A percentile compares a stretch with the other conserved stretches of the same genome.
Evolutionary conservation across 2,888 invertebrate species (phyloP).

Genomic region (Thecophora atra): DNA sequence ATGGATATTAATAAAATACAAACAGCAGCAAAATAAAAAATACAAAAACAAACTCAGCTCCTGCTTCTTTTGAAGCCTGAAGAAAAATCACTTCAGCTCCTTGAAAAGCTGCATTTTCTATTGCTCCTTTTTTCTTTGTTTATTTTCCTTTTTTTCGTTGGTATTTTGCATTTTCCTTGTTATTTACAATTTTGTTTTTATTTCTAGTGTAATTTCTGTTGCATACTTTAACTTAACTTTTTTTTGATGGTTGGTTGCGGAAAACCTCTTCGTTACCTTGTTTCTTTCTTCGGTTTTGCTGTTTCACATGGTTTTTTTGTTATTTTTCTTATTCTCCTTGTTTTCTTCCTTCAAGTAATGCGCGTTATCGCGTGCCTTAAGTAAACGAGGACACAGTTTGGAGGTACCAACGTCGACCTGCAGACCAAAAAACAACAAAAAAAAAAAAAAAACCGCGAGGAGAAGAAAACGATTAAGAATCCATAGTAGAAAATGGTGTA

Average conservation of each 20-base stretch:
- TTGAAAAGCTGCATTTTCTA: neutral
- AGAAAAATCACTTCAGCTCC: constrained; percentile 11
- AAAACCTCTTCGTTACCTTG: constrained; percentile 4
- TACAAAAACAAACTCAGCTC: neutral
- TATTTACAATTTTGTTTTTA: neutral
- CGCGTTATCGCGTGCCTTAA: constrained; percentile 17
- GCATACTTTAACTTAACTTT: neutral
- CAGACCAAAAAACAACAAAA: neutral
- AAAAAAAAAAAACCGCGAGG: constrained; percentile 7
- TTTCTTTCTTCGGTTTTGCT: constrained; percentile 4
- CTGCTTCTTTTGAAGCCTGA: constrained; percentile 2
- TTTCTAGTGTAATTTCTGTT: neutral
- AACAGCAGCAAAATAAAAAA: neutral
- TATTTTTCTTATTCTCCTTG: neutral
- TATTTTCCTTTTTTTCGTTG: neutral
- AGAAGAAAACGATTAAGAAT: constrained; percentile 33
- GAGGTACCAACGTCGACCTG: neutral
- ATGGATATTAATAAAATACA: constrained; percentile 25
- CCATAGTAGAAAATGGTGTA: constrained; percentile 23
- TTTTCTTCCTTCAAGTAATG: neutral
- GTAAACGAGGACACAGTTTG: neutral
- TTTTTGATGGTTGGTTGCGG: neutral
- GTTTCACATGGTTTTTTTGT: neutral
- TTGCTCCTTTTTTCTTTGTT: neutral
- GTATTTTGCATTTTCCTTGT: neutral